These are phyloP conservation scores for Pampus argenteus DNA, from an alignment of 2,797 vertebrate species.

Conservation along the genomic window DNA sequence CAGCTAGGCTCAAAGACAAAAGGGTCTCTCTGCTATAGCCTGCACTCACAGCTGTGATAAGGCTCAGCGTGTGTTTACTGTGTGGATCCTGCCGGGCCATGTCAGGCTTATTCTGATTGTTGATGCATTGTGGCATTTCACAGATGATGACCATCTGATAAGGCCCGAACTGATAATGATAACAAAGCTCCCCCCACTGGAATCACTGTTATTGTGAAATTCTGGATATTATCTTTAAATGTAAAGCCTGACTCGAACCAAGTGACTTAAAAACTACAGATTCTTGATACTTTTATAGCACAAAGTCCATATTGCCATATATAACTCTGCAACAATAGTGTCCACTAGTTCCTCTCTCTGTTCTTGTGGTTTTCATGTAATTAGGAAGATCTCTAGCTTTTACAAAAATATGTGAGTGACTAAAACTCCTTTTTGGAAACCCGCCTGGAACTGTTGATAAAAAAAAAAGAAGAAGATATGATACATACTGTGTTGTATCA, in stretches of 20 bases:
- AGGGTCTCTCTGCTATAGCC: slow-evolving; percentile 64
- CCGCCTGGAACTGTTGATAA: too few species aligned
- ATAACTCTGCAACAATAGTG: background rate
- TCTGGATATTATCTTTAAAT: background rate
- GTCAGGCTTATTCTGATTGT: slow-evolving; percentile 68
- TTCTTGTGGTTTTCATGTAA: background rate
- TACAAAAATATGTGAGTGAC: too few species aligned
- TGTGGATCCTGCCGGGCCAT: slow-evolving; percentile 64
- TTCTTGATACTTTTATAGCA: too few species aligned
- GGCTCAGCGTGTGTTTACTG: slow-evolving; percentile 68
- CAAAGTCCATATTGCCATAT: background rate
- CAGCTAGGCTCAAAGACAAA: slow-evolving; percentile 69
- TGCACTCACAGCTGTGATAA: slow-evolving; percentile 72
- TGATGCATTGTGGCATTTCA: slow-evolving; percentile 74
- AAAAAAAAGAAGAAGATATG: too few species aligned
- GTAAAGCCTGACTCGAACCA: too few species aligned
- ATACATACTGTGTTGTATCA: background rate
- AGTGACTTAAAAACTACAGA: too few species aligned
- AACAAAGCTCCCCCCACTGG: slow-evolving; percentile 34
- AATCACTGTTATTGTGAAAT: slow-evolving; percentile 50
- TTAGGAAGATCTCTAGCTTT: background rate
- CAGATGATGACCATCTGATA: slow-evolving; percentile 69
- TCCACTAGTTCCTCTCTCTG: background rate
- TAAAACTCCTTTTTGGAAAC: background rate
- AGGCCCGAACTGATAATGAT: slow-evolving; percentile 51